Conservation (phyloP, 2,113 vertebrate species). For the Vidua chalybeata region DNA sequence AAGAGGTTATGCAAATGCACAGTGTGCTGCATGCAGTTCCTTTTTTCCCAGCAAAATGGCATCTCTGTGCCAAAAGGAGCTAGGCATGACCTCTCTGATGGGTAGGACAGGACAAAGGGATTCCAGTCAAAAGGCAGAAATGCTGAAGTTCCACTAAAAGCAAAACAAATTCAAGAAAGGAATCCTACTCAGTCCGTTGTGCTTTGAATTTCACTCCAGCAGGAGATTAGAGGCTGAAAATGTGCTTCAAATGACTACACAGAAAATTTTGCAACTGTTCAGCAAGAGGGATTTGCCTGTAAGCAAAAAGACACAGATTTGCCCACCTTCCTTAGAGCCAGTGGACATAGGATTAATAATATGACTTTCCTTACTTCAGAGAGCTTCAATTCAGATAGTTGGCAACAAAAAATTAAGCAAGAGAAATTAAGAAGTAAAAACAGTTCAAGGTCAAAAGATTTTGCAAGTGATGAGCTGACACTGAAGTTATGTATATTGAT, state of each 20-base stretch:
- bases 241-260: not conserved
- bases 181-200: not conserved
- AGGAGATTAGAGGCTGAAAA: not conserved
- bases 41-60: not conserved
- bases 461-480: not conserved
- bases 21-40: not conserved
- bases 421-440: not conserved
- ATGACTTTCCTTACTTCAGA: not conserved
- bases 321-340: not conserved
- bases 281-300: not conserved
- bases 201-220: not conserved
- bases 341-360: not conserved
- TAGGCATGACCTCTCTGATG: not conserved
- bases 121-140: not conserved
- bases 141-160: not conserved
- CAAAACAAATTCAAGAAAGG: not conserved
- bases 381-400: not conserved
- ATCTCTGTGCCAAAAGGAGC: not conserved
- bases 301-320: not conserved
- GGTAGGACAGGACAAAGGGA: not conserved
- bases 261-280: not conserved
- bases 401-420: not conserved
- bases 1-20: not conserved
- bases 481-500: not conserved
- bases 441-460: constrained; percentile 30